Evolutionary conservation across 2,113 vertebrate species (phyloP).

Genomic region (human (Homo sapiens)): GRCh38 chr7:380501-381000

Average conservation of each 20-base stretch:
- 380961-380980: background rate
- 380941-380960: background rate
- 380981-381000: background rate
- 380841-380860: background rate
- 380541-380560: background rate
- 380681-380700: background rate
- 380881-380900: rapidly evolving
- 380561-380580: background rate
- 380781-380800: rapidly evolving
- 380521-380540: background rate
- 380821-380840: too few relatives aligned
- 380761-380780: background rate
- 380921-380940: background rate
- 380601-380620: background rate
- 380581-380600: background rate
- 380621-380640: background rate
- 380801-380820: background rate
- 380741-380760: background rate
- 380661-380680: background rate
- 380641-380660: background rate
- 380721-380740: background rate
- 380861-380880: background rate
- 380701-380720: background rate
- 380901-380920: background rate
- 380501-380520: too few relatives aligned